Base-by-base conservation (phyloP, 2,113 vertebrate genomes). In the Platichthys flesus region DNA sequence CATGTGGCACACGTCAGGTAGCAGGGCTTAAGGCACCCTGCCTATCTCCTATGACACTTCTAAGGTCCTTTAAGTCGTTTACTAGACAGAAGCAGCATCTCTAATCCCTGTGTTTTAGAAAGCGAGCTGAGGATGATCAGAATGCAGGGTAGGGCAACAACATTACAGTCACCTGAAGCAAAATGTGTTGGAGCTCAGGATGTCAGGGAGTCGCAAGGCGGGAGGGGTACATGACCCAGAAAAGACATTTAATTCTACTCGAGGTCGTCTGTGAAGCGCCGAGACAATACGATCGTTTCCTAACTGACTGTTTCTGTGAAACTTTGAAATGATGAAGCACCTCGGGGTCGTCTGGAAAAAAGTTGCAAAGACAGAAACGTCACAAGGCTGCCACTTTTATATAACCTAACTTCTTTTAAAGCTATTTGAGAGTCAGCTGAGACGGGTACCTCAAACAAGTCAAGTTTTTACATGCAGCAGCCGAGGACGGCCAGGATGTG, bases 11-110 rank as follows among this genome's bases (percentile, higher is more conserved):
- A 42, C 40, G 40, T 10, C 40, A 18, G 47, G 14, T 15, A 14
- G 16, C 24, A 40, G 0, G 14, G 15, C 40, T 12, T 45, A 16
- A 13, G 15, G 28, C 5, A 14, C 28, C 24, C 10, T 2, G n/a
- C 6, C 21, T 58, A 12, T 42, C 60, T 45, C 18, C 51, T 18
- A 49, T 40, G 60, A 65, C 6, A 31, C 23, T 54, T 14, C 51
- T 54, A 21, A 47, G 55, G 10, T 20, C 40, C 13, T n/a, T 42
- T 9, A 47, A 61, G 57, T 62, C 26, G 52, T 40, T 15, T 31
- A 65, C 5, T 31, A 71, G 23, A 35, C 56, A 60, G 18, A 31
- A 52, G 18, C 57, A 58, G 57, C 40, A 45, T 55, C n/a, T 74
- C 18, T 56, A 20, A 74, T n/a, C n/a, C 16, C 5, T 3, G 4